Evolutionary conservation across 2,888 invertebrate genomes (phyloP).

Genomic region (Dorcus hopei): DNA sequence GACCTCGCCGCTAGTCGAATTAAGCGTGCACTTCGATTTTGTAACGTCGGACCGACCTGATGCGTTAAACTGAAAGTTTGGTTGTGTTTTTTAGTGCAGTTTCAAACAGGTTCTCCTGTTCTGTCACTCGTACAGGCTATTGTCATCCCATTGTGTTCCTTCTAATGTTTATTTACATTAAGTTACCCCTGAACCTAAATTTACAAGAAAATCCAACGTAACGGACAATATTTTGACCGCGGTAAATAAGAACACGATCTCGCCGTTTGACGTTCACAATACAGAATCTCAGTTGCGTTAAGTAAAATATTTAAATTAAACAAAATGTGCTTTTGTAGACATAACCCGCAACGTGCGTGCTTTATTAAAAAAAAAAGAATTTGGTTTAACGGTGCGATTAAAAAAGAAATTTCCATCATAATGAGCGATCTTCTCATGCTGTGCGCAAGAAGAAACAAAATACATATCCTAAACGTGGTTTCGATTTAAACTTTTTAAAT

Average conservation of each 20-base stretch:
- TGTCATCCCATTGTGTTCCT: slow-evolving; percentile 27
- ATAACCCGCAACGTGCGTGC: too few species aligned
- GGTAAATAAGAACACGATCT: neutral
- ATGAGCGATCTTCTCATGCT: too few species aligned
- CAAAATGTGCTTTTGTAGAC: too few species aligned
- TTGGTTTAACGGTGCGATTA: too few species aligned
- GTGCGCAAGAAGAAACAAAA: too few species aligned
- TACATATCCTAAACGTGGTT: too few species aligned
- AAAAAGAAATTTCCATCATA: too few species aligned
- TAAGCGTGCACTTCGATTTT: neutral
- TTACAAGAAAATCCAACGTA: too few species aligned
- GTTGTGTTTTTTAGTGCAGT: slow-evolving; percentile 12
- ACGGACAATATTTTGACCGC: neutral
- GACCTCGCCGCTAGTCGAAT: neutral
- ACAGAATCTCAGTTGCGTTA: too few species aligned
- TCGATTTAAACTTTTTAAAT: too few species aligned
- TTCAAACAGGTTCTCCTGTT: slow-evolving; percentile 27
- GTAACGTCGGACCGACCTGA: neutral
- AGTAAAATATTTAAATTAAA: too few species aligned
- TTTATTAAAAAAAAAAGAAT: too few species aligned
- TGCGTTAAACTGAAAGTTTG: neutral
- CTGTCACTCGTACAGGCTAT: slow-evolving; percentile 26
- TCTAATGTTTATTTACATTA: slow-evolving; percentile 28
- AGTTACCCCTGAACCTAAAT: slow-evolving; percentile 12
- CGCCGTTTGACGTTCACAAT: neutral